Evolutionary conservation across 2,113 vertebrate species (phyloP).

Genomic region (Mandrillus leucophaeus): DNA sequence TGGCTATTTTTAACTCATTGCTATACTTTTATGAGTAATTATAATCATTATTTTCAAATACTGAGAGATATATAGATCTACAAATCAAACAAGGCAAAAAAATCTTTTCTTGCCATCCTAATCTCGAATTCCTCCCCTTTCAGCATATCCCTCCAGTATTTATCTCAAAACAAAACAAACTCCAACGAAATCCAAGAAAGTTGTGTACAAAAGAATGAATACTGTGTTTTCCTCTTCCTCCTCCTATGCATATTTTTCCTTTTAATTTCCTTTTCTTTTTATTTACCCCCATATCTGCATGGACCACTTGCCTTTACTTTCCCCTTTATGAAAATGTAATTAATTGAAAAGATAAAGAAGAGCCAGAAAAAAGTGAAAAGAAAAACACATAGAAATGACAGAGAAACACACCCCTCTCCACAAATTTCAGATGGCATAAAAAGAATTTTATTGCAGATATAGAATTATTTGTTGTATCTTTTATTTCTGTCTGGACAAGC

Average conservation of each 20-base stretch:
- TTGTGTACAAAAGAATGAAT: constrained; percentile 96
- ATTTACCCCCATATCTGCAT: constrained; percentile 64
- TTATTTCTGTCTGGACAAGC: constrained; percentile 84
- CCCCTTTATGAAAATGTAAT: background rate
- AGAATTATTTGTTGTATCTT: constrained; percentile 93
- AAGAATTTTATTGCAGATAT: constrained; percentile 97
- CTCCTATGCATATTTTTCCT: constrained; percentile 48
- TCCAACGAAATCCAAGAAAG: constrained; percentile 89
- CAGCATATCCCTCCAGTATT: constrained; percentile 2
- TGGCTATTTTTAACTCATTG: constrained; percentile 84
- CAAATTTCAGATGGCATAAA: constrained; percentile 97
- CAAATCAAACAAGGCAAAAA: constrained; percentile 95
- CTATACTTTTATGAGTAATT: constrained; percentile 80
- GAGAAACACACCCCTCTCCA: constrained; percentile 69
- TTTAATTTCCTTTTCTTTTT: constrained; percentile 63
- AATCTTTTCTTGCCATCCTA: constrained; percentile 99
- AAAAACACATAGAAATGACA: background rate
- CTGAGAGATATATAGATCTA: constrained; percentile 84
- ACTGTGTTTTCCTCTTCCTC: constrained; percentile 27
- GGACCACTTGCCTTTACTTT: constrained; percentile 54
- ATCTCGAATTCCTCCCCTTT: constrained; percentile 64
- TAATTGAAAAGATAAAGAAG: constrained; percentile 51
- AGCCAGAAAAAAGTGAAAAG: constrained; percentile 3
- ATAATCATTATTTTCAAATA: constrained; percentile 80
- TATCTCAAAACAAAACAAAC: constrained; percentile 52